A percentile compares a stretch with the other conserved stretches of the same genome.
Conservation (phyloP, 2,888 invertebrate species). For the Acrobasis suavella region DNA sequence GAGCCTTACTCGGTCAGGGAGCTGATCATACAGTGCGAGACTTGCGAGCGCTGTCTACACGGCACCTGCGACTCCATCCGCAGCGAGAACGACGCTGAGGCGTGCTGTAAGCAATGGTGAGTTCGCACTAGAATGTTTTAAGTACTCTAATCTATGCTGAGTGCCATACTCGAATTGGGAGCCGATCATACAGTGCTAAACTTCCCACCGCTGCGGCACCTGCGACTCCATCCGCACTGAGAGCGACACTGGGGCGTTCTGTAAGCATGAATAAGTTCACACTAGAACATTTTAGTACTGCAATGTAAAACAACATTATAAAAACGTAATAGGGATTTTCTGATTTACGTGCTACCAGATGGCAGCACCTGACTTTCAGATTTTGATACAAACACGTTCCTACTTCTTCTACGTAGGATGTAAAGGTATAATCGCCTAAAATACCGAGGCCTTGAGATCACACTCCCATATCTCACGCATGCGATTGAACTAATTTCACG, state of each 20-base stretch:
- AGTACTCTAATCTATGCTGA: no score
- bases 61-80: slow-evolving; percentile 94
- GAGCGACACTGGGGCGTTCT: slow-evolving; percentile 94
- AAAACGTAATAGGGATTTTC: no score
- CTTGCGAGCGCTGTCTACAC: slow-evolving; percentile 97
- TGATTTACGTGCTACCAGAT: no score
- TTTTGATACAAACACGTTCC: no score
- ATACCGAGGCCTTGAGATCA: no score
- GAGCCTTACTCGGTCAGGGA: slow-evolving; percentile 94
- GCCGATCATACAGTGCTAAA: slow-evolving; percentile 96
- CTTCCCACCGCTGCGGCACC: slow-evolving; percentile 94
- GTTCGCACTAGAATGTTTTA: no score
- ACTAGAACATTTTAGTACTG: no score
- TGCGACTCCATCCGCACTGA: slow-evolving; percentile 96
- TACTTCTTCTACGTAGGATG: no score
- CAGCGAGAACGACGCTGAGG: slow-evolving; percentile 94
- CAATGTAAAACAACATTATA: neutral
- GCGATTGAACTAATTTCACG: no score
- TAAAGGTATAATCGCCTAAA: no score
- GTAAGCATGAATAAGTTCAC: slow-evolving; percentile 86
- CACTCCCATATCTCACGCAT: no score
- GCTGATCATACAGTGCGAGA: slow-evolving; percentile 96
- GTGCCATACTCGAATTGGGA: slow-evolving; percentile 94
- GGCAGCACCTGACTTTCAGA: no score
- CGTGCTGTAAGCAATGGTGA: slow-evolving; percentile 92